Evolutionary conservation across 2,888 invertebrate genomes (phyloP).

Genomic region (Philereme transversata): DNA sequence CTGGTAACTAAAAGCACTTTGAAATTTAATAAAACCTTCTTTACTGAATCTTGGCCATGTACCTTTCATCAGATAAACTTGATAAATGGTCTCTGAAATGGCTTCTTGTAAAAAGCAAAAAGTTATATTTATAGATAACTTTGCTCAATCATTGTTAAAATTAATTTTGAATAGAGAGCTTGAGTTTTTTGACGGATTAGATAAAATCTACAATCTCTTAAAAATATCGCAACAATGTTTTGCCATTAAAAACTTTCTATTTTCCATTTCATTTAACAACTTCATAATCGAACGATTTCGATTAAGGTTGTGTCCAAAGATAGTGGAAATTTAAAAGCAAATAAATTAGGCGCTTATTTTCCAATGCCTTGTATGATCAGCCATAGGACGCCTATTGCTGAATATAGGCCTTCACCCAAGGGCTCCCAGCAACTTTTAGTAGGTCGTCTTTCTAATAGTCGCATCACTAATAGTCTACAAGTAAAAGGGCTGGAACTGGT

Average conservation of each 20-base stretch:
- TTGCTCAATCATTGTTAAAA: conserved; percentile 35
- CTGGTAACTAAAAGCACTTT: neutral
- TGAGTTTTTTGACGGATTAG: conserved; percentile 30
- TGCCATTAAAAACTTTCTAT: conserved; percentile 36
- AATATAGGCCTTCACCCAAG: no score
- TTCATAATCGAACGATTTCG: conserved; percentile 29
- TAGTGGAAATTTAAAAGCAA: no score
- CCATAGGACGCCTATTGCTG: no score
- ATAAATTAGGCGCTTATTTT: no score
- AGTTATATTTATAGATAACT: conserved; percentile 12
- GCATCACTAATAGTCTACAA: no score
- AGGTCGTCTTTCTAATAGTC: no score
- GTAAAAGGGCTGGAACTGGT: no score
- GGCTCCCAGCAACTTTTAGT: no score
- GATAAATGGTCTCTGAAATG: conserved; percentile 20
- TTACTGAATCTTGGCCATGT: conserved; percentile 1
- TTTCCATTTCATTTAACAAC: conserved; percentile 27
- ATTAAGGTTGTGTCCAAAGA: conserved; percentile 9
- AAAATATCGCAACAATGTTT: conserved; percentile 31
- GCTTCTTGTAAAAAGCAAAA: conserved; percentile 1
- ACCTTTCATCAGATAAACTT: conserved; percentile 25
- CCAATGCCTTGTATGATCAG: no score
- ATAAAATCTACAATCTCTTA: conserved; percentile 37
- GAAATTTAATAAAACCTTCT: neutral
- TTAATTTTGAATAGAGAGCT: conserved; percentile 30